Evolutionary conservation across 2,113 vertebrate species (phyloP).

Genomic region (Oceanites oceanicus): DNA sequence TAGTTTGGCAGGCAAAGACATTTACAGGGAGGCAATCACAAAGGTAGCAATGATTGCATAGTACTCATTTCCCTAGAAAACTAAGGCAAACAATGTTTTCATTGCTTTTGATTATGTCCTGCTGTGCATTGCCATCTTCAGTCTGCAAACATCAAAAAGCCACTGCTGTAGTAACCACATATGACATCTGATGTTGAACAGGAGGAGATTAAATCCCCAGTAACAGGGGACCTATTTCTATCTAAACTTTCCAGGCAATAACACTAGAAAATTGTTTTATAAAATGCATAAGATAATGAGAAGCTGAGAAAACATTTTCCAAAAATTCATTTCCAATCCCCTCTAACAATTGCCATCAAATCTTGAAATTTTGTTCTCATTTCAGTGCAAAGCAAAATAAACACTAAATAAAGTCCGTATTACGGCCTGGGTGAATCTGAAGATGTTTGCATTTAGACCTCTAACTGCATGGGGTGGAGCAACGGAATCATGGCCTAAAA

Average conservation of each 20-base stretch:
- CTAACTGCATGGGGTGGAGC: not conserved
- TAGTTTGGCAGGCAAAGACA: not conserved
- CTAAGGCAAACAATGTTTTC: not conserved
- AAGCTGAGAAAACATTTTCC: slow-evolving; percentile 9
- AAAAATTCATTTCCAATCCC: not conserved
- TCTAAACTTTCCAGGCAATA: not conserved
- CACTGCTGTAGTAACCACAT: not conserved
- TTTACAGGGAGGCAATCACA: not conserved
- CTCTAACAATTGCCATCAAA: not conserved
- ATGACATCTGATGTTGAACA: not conserved
- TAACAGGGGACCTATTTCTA: slow-evolving; percentile 8
- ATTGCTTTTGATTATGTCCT: slow-evolving; percentile 20
- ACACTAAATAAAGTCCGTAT: not conserved
- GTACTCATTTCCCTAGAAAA: slow-evolving; percentile 14
- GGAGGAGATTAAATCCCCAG: not conserved
- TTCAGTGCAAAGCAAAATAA: not conserved
- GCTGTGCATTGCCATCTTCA: slow-evolving; percentile 26
- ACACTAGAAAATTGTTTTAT: not conserved
- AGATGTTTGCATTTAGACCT: not conserved
- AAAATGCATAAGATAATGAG: not conserved
- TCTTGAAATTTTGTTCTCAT: not conserved
- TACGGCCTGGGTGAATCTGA: not conserved
- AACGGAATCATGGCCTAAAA: not conserved
- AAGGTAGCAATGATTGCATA: not conserved
- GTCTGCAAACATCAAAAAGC: slow-evolving; percentile 29